Percentiles rank a stretch among this genome's conserved stretches.
These are phyloP conservation scores for Decapterus maruadsi DNA, from an alignment of 2,797 vertebrate species.

Conservation along the genomic window DNA sequence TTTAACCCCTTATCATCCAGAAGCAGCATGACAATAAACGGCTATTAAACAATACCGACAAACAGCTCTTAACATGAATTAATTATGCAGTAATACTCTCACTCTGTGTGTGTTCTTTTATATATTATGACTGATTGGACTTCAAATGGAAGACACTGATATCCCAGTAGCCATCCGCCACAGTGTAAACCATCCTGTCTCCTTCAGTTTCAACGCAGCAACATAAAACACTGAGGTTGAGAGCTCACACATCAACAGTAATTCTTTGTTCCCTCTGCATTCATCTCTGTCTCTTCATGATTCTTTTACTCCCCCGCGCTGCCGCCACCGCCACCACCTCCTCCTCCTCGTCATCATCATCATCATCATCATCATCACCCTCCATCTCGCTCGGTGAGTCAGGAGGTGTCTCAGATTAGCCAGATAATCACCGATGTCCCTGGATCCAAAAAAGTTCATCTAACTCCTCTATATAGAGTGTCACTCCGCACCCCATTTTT, in stretches of 20 bases:
- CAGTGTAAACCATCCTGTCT: constrained; percentile 53
- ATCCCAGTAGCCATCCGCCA: constrained; percentile 43
- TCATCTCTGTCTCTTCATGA: constrained; percentile 20
- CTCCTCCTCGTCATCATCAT: too few relatives aligned
- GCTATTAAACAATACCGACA: too few relatives aligned
- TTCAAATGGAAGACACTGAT: constrained; percentile 51
- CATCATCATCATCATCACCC: too few relatives aligned
- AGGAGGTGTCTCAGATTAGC: constrained; percentile 51
- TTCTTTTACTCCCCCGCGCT: neutral
- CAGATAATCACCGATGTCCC: constrained; percentile 55
- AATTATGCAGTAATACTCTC: neutral
- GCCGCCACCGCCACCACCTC: too few relatives aligned
- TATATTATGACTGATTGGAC: constrained; percentile 5
- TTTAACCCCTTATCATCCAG: too few relatives aligned
- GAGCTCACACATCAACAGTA: neutral
- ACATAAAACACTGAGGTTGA: neutral
- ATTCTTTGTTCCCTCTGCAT: neutral
- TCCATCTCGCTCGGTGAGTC: constrained; percentile 28
- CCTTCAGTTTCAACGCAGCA: constrained; percentile 10
- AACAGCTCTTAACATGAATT: neutral
- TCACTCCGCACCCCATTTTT: constrained; percentile 58
- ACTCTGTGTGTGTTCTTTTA: neutral
- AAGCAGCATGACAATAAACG: too few relatives aligned
- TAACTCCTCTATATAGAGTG: constrained; percentile 33
- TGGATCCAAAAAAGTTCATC: constrained; percentile 45